phyloP scores from a whole-genome alignment of 1,140 invertebrate species.

The Caerostris extrusa region DNA sequence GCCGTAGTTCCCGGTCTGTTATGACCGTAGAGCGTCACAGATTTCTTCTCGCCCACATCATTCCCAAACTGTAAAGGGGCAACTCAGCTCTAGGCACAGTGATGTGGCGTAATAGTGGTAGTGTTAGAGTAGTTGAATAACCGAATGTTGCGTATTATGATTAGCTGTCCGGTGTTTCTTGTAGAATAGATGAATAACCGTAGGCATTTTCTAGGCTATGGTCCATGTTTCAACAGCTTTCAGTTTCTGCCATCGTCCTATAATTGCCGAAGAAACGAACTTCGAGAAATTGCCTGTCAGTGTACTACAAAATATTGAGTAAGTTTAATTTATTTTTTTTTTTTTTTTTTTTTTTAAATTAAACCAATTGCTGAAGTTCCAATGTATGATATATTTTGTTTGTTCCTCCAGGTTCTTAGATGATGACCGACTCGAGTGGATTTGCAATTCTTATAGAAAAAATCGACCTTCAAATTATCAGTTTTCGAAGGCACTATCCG shows the following conservation, averaged over 20 bases:
- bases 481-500: conserved; percentile 83
- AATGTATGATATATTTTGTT: background rate
- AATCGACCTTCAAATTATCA: conserved; percentile 82
- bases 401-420: conserved; percentile 81
- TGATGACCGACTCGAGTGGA: conserved; percentile 81
- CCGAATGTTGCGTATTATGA: too few species aligned
- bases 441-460: conserved; percentile 43
- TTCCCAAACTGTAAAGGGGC: too few species aligned
- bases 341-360: background rate
- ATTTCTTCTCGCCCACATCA: too few species aligned
- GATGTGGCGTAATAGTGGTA: too few species aligned
- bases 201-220: conserved; percentile 62
- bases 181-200: background rate
- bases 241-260: conserved; percentile 73
- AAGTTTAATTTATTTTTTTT: background rate
- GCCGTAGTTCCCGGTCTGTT: too few species aligned
- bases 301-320: conserved; percentile 66
- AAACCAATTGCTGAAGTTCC: background rate
- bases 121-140: too few species aligned
- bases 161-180: background rate
- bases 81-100: too few species aligned
- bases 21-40: too few species aligned
- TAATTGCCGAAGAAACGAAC: conserved; percentile 77
- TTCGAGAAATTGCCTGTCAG: conserved; percentile 9
- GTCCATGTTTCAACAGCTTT: conserved; percentile 79